These are phyloP conservation scores for Leptinotarsa tumamoca DNA, from an alignment of 2,888 invertebrate species.

Conservation along the genomic window DNA sequence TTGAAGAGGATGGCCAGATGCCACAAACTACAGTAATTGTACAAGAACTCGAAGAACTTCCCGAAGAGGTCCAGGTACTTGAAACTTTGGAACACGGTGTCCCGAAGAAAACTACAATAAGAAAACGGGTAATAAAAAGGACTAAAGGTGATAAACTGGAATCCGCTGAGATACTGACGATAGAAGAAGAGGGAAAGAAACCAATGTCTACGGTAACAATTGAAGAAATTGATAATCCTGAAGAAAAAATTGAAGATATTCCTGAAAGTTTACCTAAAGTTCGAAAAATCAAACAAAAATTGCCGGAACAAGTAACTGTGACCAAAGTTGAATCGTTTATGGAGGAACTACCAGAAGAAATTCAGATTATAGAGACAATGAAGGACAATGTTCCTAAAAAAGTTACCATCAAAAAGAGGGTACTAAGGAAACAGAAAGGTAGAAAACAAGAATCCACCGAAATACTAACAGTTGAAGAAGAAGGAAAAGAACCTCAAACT, in stretches of 20 bases:
- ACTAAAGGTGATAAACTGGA: slow-evolving; percentile 59
- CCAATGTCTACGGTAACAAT: slow-evolving; percentile 61
- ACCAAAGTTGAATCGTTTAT: slow-evolving; percentile 32
- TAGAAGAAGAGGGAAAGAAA: slow-evolving; percentile 56
- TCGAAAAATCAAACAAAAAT: slow-evolving; percentile 51
- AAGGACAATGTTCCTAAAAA: slow-evolving; percentile 55
- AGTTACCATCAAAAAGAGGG: slow-evolving; percentile 62
- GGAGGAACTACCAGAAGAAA: slow-evolving; percentile 56
- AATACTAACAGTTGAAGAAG: slow-evolving; percentile 66
- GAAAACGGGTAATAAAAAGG: slow-evolving; percentile 65
- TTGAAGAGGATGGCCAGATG: slow-evolving; percentile 51
- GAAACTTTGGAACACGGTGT: slow-evolving; percentile 53
- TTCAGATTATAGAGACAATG: slow-evolving; percentile 53
- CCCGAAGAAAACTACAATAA: slow-evolving; percentile 31
- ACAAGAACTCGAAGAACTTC: slow-evolving; percentile 56
- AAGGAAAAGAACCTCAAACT: slow-evolving; percentile 64
- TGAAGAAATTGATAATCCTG: slow-evolving; percentile 58
- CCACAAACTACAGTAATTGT: slow-evolving; percentile 58
- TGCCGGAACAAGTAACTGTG: slow-evolving; percentile 37
- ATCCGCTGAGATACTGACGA: slow-evolving; percentile 61
- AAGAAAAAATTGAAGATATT: slow-evolving; percentile 52
- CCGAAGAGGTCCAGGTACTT: slow-evolving; percentile 51
- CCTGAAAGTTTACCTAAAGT: slow-evolving; percentile 57
- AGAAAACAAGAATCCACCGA: slow-evolving; percentile 65
- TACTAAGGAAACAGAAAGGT: slow-evolving; percentile 65